Base-by-base conservation (phyloP, 2,113 vertebrate genomes). In the Pipa parva region DNA sequence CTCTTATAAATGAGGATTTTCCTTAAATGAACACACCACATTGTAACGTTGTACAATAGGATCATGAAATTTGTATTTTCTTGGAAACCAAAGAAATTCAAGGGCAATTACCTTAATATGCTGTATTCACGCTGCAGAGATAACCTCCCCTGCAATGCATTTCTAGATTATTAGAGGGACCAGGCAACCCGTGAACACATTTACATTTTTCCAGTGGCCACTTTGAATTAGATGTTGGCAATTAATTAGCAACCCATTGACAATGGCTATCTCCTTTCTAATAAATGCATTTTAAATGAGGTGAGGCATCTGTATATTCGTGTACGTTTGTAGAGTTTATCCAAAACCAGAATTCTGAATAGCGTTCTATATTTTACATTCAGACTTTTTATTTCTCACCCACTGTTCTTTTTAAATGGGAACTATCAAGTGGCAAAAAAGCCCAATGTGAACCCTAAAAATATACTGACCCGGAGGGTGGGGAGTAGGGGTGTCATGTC, bases 341-440 rank as follows among this genome's bases (percentile, higher is more conserved):
- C 45, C 52, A 8, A 42, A 22, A 22, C 4, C 51, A 18, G 27
- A 37, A 59, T 10, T 36, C 25, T 20, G 11, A 45, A 29, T 24
- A 11, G n/a, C 12, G 27, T 36, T 45, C 33, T 9, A 17, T n/a
- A 42, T n/a, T 42, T n/a, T n/a, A n/a, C n/a, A 42, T 42, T 7
- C 24, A 36, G 21, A 17, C 49, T 11, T 21, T 33, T 7, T 29
- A 37, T 22, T n/a, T 57, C 15, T 58, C 12, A 65, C 5, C 39
- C 63, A 54, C 74, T 77, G 59, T 72, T 78, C 76, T 81, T 82
- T 74, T 65, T 76, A 74, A 78, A 77, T 73, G 65, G 78, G 73
- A 74, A 74, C 59, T 75, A 76, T 81, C 78, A 71, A 37, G 78
- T 71, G 71, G 75, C 77, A 54, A 75, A 67, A 72, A 73, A 73